Conservation (phyloP, 2,797 vertebrate species). For the Oreonectes daqikongensis region DNA sequence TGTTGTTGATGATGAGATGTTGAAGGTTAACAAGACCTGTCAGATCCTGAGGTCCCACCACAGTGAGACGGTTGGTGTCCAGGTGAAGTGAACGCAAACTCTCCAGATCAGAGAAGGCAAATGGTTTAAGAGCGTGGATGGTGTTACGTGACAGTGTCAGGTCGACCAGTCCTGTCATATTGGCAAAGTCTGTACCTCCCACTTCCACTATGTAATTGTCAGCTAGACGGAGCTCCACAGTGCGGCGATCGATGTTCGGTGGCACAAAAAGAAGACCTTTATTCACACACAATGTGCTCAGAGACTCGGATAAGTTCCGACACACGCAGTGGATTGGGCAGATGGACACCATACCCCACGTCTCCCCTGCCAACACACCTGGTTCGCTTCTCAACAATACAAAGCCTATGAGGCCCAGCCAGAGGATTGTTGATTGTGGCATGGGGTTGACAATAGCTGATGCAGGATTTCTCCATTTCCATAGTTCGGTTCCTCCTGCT, state of each 20-base stretch:
- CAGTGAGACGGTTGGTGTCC: slow-evolving; percentile 86
- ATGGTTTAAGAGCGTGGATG: slow-evolving; percentile 83
- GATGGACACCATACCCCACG: slow-evolving; percentile 81
- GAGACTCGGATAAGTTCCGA: slow-evolving; percentile 90
- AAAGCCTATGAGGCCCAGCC: slow-evolving; percentile 75
- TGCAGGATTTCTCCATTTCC: slow-evolving; percentile 41
- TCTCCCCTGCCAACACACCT: slow-evolving; percentile 77
- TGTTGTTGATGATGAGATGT: slow-evolving; percentile 90
- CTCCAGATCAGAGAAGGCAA: slow-evolving; percentile 88
- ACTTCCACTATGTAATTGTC: slow-evolving; percentile 92
- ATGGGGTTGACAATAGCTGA: neutral
- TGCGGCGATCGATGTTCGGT: slow-evolving; percentile 88
- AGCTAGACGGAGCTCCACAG: slow-evolving; percentile 88
- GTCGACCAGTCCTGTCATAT: slow-evolving; percentile 91
- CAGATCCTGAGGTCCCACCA: slow-evolving; percentile 81
- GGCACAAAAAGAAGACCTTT: slow-evolving; percentile 92
- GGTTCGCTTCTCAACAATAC: slow-evolving; percentile 68
- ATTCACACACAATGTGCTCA: slow-evolving; percentile 92
- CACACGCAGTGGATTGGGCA: slow-evolving; percentile 93
- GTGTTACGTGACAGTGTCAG: slow-evolving; percentile 91
- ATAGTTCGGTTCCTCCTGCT: slow-evolving; percentile 69
- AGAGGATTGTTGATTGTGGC: slow-evolving; percentile 66
- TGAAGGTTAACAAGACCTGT: slow-evolving; percentile 87
- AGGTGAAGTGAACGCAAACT: slow-evolving; percentile 89
- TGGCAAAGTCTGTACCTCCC: slow-evolving; percentile 84